These are phyloP conservation scores for Bombus balteatus DNA, from an alignment of 1,140 invertebrate species.

Conservation along the genomic window DNA sequence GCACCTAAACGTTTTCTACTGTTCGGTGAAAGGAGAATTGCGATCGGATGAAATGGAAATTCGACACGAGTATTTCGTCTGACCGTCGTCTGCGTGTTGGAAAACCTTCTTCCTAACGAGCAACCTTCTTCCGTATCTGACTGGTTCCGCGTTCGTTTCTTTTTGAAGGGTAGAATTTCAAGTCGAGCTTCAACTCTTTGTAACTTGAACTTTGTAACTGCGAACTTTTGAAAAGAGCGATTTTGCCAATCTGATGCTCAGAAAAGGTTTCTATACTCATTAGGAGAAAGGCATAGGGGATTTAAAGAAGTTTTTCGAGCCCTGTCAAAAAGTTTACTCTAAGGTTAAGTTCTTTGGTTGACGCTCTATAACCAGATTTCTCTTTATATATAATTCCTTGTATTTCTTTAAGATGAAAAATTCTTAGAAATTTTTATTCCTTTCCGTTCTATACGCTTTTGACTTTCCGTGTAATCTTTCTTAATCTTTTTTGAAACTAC, in stretches of 20 bases:
- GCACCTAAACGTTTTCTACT: constrained; percentile 10
- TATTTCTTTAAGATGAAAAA: not conserved
- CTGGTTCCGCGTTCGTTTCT: not conserved
- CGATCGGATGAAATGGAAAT: constrained; percentile 2
- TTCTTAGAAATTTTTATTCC: not conserved
- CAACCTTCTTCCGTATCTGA: not conserved
- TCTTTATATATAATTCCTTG: too few relatives aligned
- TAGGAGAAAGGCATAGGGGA: too few relatives aligned
- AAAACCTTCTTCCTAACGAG: not conserved
- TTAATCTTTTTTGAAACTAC: too few relatives aligned
- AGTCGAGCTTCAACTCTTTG: not conserved
- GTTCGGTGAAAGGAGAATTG: not conserved
- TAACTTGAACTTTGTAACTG: too few relatives aligned
- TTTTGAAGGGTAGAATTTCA: not conserved
- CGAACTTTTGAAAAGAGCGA: not conserved
- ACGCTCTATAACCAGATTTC: too few relatives aligned
- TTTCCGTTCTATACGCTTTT: too few relatives aligned
- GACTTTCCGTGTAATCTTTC: not conserved
- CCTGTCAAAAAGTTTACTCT: too few relatives aligned
- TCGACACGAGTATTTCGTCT: not conserved
- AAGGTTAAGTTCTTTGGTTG: too few relatives aligned
- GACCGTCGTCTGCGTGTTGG: not conserved
- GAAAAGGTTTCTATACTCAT: not conserved
- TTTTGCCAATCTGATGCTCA: not conserved
- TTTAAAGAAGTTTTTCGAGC: too few relatives aligned